These are phyloP conservation scores for Mimumesa dahlbomi DNA, from an alignment of 2,888 invertebrate genomes.

Conservation along the genomic window DNA sequence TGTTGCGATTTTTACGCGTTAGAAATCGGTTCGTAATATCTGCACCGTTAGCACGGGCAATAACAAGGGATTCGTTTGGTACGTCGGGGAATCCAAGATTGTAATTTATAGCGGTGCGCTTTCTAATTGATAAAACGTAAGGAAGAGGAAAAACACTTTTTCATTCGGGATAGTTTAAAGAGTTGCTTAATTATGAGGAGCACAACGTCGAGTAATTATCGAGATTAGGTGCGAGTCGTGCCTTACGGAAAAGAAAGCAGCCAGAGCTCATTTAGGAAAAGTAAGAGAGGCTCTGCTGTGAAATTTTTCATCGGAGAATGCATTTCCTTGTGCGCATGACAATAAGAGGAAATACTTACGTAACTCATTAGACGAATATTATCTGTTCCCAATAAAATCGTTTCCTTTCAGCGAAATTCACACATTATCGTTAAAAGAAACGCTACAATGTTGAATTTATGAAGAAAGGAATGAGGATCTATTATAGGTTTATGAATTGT, in stretches of 20 bases:
- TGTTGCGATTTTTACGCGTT: conserved; percentile 5
- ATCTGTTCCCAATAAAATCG: too few relatives aligned
- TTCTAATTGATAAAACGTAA: background rate
- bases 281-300: conserved; percentile 48
- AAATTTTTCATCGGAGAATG: conserved; percentile 42
- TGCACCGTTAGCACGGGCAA: background rate
- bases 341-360: conserved; percentile 35
- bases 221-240: conserved; percentile 17
- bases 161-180: background rate
- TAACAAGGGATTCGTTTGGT: background rate
- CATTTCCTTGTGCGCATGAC: conserved; percentile 32
- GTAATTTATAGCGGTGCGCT: background rate
- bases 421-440: too few relatives aligned
- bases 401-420: too few relatives aligned
- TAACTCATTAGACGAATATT: too few relatives aligned
- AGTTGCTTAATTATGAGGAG: conserved; percentile 19
- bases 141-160: conserved; percentile 1
- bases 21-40: conserved; percentile 5
- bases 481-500: too few relatives aligned
- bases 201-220: conserved; percentile 17
- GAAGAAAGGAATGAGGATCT: too few relatives aligned
- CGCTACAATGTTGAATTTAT: too few relatives aligned
- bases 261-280: conserved; percentile 34
- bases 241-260: conserved; percentile 58
- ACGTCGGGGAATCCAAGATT: background rate